A percentile compares a stretch with the other conserved stretches of the same genome.
Evolutionary conservation across 1,140 invertebrate genomes (phyloP).

Genomic region (Rhagoletis zephyria): DNA sequence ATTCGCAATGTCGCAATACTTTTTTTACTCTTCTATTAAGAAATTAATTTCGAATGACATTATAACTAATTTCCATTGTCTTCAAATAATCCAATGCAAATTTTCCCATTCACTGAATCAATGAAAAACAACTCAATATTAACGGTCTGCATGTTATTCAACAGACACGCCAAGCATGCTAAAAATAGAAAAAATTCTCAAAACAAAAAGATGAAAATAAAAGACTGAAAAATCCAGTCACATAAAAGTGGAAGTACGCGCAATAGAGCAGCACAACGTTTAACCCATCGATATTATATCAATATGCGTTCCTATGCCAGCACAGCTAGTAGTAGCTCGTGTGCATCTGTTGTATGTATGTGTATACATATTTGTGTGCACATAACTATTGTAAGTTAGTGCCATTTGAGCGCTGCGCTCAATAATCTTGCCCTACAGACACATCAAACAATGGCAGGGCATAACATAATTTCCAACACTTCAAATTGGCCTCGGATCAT

Average conservation of each 20-base stretch:
- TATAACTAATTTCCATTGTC: neutral
- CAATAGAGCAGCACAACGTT: neutral
- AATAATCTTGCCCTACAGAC: conserved; percentile 51
- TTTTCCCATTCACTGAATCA: too few species aligned
- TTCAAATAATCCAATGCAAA: neutral
- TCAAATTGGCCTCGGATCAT: conserved; percentile 29
- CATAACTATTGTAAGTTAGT: neutral
- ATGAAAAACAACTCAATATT: neutral
- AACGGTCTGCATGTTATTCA: neutral
- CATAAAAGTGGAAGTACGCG: neutral
- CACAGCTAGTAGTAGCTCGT: neutral
- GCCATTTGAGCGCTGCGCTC: neutral
- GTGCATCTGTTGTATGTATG: neutral
- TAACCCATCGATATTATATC: conserved; percentile 27
- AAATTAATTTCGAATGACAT: neutral
- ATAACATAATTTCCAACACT: conserved; percentile 56
- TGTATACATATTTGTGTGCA: neutral
- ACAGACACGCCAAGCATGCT: neutral
- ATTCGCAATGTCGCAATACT: too few species aligned
- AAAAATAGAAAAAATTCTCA: neutral
- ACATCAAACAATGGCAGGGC: conserved; percentile 51
- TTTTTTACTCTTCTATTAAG: neutral
- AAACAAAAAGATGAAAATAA: neutral
- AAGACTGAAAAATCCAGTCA: neutral
- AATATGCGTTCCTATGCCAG: conserved; percentile 7